Conservation (phyloP, 2,888 invertebrate genomes). For the Helleia helle region DNA sequence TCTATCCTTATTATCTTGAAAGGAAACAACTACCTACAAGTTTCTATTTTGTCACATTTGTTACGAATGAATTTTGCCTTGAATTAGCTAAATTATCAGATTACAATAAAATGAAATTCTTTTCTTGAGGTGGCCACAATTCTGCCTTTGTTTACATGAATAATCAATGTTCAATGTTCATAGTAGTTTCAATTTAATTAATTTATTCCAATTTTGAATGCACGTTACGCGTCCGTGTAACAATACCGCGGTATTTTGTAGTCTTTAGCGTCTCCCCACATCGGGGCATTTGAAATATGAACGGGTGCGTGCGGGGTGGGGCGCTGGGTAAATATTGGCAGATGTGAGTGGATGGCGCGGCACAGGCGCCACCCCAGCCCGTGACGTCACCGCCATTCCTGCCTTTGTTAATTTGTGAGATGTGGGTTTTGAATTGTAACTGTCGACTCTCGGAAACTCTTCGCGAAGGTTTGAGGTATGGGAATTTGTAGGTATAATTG, state of each 20-base stretch:
- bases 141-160: too few relatives aligned
- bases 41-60: too few relatives aligned
- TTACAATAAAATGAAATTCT: too few relatives aligned
- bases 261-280: constrained; percentile 58
- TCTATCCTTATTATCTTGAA: too few relatives aligned
- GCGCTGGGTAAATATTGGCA: constrained; percentile 77
- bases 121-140: too few relatives aligned
- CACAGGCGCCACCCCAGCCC: constrained; percentile 50
- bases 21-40: too few relatives aligned
- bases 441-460: constrained; percentile 9
- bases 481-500: not conserved
- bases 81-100: too few relatives aligned
- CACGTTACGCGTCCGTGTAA: constrained; percentile 31
- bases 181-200: too few relatives aligned
- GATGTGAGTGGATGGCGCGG: constrained; percentile 77
- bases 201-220: not conserved
- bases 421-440: constrained; percentile 17
- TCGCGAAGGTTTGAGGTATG: not conserved
- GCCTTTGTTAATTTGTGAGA: constrained; percentile 10
- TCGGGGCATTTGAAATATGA: constrained; percentile 64
- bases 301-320: constrained; percentile 57
- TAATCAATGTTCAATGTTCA: too few relatives aligned
- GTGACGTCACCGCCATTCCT: constrained; percentile 43
- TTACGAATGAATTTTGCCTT: too few relatives aligned
- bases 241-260: constrained; percentile 53